phyloP scores from a whole-genome alignment of 2,888 invertebrate genomes.

The Deilephila elpenor region DNA sequence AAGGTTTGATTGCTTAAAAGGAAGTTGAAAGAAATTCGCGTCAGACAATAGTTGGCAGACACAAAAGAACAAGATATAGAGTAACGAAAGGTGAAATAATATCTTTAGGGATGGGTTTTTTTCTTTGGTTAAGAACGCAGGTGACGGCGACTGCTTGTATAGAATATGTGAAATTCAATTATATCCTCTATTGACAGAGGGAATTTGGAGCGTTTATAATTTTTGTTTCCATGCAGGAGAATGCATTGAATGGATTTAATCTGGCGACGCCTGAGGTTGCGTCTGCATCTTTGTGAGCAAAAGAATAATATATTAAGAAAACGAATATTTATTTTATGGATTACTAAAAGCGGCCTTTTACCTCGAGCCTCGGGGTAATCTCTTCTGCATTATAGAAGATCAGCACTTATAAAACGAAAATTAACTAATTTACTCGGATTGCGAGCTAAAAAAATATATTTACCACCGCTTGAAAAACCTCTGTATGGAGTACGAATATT shows the following conservation, averaged over 20 bases:
- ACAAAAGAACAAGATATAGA: slow-evolving; percentile 75
- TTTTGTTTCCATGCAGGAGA: slow-evolving; percentile 59
- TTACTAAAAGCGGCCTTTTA: not conserved
- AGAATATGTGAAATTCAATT: slow-evolving; percentile 78
- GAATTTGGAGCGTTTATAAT: slow-evolving; percentile 67
- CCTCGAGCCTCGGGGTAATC: not conserved
- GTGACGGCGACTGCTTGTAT: slow-evolving; percentile 69
- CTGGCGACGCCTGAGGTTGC: slow-evolving; percentile 40
- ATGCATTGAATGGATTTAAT: slow-evolving; percentile 45
- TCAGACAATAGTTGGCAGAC: slow-evolving; percentile 65
- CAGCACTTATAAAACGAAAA: not conserved
- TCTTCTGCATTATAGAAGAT: not conserved
- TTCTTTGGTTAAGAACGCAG: slow-evolving; percentile 67
- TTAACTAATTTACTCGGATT: no score
- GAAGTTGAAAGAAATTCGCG: slow-evolving; percentile 54
- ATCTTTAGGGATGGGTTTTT: slow-evolving; percentile 62
- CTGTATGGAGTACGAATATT: no score
- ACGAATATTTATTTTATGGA: slow-evolving; percentile 10
- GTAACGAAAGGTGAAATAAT: slow-evolving; percentile 77
- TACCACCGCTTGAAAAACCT: no score
- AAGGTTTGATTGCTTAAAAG: slow-evolving; percentile 70
- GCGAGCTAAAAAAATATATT: no score
- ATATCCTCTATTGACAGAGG: slow-evolving; percentile 72
- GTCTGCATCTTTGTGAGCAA: slow-evolving; percentile 3
- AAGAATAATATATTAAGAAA: slow-evolving; percentile 7